Evolutionary conservation across 2,888 invertebrate genomes (phyloP), one percentile per base, ranked within the genome.

Genomic region (Microplitis manilae): DNA sequence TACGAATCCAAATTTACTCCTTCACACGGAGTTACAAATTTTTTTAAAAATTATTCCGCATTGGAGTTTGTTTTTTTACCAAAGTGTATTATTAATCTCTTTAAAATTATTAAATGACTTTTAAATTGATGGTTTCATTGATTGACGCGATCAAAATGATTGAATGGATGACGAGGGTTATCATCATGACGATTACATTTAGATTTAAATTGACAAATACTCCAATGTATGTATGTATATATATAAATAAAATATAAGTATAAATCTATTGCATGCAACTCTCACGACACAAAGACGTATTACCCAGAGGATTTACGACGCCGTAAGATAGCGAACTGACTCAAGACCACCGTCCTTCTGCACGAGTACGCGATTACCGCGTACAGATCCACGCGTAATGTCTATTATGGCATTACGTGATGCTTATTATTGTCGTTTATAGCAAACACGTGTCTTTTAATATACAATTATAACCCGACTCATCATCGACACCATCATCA

Each of bases 401-500:
- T 50, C 50, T 50, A 50, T 50, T 50, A 50, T 50, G 74, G 72
- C 67, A 75, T 80, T 80, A 77, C 77, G 76, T 76, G 72, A 39
- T 40, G 62, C 59, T 70, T 69, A 76, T 77, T 73, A 73, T 73
- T 73, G 73, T 73, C 64, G 67, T 65, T 65, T 65, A 30, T 30
- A 30, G 65, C 65, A 65, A 41, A 73, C 73, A 73, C 65, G 59
- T 67, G 65, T 50, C 50, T 13, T 13, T 50, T 50, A 15, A 15
- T 38, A 13, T 38, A 20, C 20, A 38, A 38, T 67, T 20, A n/a
- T 20, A 67, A 38, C 5, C 30, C 30, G 38, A 30, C 67, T 38
- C 6, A 6, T 20, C 67, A 67, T 30, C 71, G 67, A 67, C 38
- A 59, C 38, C 40, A 17, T 30, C 71, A 73, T 73, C 38, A 59